Evolutionary conservation across 64 coral and sea anemone genomes (phyloP).

Genomic region (Pocillopora verrucosa): DNA sequence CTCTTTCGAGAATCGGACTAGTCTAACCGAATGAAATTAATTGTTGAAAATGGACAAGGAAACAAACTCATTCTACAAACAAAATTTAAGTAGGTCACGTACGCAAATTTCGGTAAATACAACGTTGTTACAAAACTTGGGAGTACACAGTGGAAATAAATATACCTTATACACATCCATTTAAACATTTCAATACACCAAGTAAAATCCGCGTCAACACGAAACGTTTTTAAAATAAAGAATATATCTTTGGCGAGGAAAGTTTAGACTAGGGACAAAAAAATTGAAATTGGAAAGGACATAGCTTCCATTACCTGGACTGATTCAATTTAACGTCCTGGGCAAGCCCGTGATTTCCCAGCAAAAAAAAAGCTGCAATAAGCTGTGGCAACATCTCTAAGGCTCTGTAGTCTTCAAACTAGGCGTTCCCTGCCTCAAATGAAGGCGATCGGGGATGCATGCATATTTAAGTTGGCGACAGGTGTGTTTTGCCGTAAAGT

Average conservation of each 20-base stretch:
- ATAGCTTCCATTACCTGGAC: background rate
- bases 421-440: slow-evolving; percentile 32
- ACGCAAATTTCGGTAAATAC: background rate
- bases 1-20: background rate
- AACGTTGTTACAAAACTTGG: background rate
- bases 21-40: background rate
- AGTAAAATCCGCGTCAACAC: background rate
- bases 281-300: background rate
- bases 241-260: background rate
- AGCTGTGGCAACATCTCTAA: background rate
- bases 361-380: background rate
- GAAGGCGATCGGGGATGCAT: slow-evolving; percentile 15
- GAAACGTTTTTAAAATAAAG: background rate
- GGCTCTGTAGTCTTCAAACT: background rate
- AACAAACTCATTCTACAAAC: background rate
- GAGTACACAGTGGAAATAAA: background rate
- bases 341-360: slow-evolving; percentile 9
- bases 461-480: slow-evolving; percentile 16
- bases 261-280: background rate
- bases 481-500: background rate
- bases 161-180: background rate
- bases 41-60: background rate
- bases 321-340: background rate
- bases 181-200: background rate
- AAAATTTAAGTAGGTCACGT: background rate